Conservation (phyloP, 2,888 invertebrate species). For the Nematopogon swammerdamellus region DNA sequence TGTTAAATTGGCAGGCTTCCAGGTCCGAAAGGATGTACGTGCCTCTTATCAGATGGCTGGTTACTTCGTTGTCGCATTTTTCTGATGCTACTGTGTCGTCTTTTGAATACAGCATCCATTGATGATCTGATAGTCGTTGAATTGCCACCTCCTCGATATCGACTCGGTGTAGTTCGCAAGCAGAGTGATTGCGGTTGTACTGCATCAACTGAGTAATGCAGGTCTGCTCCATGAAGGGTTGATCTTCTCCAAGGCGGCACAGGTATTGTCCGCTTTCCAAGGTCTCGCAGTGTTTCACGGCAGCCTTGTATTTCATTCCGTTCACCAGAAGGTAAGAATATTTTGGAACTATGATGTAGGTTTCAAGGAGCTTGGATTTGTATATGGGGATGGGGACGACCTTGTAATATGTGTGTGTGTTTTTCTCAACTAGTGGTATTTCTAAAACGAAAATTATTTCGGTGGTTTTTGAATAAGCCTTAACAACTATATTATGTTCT, state of each 20-base stretch:
- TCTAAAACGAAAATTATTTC: neutral
- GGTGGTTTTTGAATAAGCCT: neutral
- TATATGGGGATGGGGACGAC: slow-evolving; percentile 5
- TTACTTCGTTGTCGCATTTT: too few relatives aligned
- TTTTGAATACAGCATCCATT: too few relatives aligned
- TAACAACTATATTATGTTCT: slow-evolving; percentile 7
- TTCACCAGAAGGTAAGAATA: slow-evolving; percentile 3
- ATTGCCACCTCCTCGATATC: too few relatives aligned
- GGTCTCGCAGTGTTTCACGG: neutral
- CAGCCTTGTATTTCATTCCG: neutral
- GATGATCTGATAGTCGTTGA: too few relatives aligned
- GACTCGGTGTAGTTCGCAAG: too few relatives aligned
- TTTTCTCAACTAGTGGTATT: slow-evolving; percentile 3
- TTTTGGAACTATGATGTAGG: slow-evolving; percentile 5
- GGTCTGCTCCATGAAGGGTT: too few relatives aligned
- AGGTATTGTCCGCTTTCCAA: neutral
- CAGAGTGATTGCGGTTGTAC: too few relatives aligned
- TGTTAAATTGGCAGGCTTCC: too few relatives aligned
- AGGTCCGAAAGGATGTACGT: too few relatives aligned
- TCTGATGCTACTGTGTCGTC: too few relatives aligned
- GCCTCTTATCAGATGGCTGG: too few relatives aligned
- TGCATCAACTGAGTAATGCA: too few relatives aligned
- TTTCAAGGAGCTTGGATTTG: slow-evolving; percentile 1
- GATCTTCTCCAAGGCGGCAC: neutral
- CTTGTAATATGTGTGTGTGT: slow-evolving; percentile 7